Evolutionary conservation across 2,797 vertebrate genomes (phyloP).

Genomic region (Sarcoramphus papa): DNA sequence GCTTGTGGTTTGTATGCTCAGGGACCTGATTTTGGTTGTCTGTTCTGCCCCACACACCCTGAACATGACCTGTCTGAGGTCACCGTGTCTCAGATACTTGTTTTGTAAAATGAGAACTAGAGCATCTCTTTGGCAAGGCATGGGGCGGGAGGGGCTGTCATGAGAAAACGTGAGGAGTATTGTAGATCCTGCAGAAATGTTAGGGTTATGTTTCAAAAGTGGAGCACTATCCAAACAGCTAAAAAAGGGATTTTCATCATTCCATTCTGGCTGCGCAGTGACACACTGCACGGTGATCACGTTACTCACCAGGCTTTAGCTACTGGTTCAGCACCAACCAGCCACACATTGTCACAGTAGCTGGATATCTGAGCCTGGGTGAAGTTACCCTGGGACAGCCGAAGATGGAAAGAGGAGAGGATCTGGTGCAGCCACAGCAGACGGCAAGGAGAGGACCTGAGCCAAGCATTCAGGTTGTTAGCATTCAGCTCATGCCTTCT

Average conservation of each 20-base stretch:
- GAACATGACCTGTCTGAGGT: neutral
- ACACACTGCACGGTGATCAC: accelerated
- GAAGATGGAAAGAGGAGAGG: neutral
- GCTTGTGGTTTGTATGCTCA: neutral
- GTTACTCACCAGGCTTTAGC: neutral
- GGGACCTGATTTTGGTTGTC: neutral
- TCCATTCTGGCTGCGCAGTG: neutral
- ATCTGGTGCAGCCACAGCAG: neutral
- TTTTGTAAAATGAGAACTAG: neutral
- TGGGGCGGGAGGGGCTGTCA: accelerated
- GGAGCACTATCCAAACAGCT: neutral
- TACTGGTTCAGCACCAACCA: neutral
- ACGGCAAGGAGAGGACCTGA: neutral
- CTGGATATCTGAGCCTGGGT: neutral
- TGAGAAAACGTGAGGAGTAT: neutral
- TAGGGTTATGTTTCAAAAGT: neutral
- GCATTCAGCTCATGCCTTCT: neutral
- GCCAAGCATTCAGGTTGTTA: neutral
- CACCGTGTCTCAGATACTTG: neutral
- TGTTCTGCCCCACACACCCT: neutral
- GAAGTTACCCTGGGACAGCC: neutral
- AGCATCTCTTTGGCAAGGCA: neutral
- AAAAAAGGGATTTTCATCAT: neutral
- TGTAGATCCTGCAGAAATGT: neutral
- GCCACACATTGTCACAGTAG: neutral